Evolutionary conservation across 2,888 invertebrate species (phyloP).

Genomic region (Idaea biselata): DNA sequence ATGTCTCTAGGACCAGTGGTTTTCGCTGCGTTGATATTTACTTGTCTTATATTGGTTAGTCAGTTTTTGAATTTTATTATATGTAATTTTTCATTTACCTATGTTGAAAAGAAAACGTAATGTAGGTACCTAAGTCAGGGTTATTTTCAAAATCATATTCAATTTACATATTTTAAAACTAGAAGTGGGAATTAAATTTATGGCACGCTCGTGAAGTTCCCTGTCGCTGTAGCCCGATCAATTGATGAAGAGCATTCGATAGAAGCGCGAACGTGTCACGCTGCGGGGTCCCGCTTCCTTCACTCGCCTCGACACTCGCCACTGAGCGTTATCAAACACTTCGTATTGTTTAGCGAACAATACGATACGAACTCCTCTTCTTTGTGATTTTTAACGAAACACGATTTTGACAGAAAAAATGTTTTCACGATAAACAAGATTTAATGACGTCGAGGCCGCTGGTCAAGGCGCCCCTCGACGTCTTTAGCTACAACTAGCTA

Average conservation of each 20-base stretch:
- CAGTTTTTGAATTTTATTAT: too few relatives aligned
- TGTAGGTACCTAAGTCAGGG: too few relatives aligned
- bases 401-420: neutral
- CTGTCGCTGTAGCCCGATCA: slow-evolving; percentile 43
- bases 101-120: too few relatives aligned
- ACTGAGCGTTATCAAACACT: slow-evolving; percentile 27
- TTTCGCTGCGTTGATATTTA: too few relatives aligned
- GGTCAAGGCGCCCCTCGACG: too few relatives aligned
- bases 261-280: slow-evolving; percentile 64
- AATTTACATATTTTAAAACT: too few relatives aligned
- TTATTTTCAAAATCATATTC: too few relatives aligned
- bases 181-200: too few relatives aligned
- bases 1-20: too few relatives aligned
- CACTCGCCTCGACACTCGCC: slow-evolving; percentile 20
- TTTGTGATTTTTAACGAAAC: slow-evolving; percentile 3
- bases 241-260: slow-evolving; percentile 75
- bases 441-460: neutral
- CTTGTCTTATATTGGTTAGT: too few relatives aligned
- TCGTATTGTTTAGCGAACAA: slow-evolving; percentile 33
- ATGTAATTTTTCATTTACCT: too few relatives aligned
- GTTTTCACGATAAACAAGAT: neutral
- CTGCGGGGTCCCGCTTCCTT: slow-evolving; percentile 45
- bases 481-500: too few relatives aligned
- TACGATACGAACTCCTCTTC: slow-evolving; percentile 5
- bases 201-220: neutral